Conservation (phyloP, 2,888 invertebrate genomes). For the Conchocele bisecta region DNA sequence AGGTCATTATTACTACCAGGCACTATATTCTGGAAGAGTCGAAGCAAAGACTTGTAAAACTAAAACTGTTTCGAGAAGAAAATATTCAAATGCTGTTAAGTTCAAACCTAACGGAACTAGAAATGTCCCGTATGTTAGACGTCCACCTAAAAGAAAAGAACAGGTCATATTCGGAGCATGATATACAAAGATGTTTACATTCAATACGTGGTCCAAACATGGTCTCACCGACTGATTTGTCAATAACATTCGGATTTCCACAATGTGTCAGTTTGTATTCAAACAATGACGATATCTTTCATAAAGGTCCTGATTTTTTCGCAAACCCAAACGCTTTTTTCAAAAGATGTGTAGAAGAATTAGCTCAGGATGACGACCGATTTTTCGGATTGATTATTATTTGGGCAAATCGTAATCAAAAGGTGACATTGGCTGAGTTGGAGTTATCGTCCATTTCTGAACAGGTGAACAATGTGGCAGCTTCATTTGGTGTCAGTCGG, state of each 20-base stretch:
- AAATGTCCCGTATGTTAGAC: conserved; percentile 25
- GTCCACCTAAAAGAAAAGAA: conserved; percentile 7
- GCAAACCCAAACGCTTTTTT: conserved; percentile 32
- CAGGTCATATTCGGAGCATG: too few relatives aligned
- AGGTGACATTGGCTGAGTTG: conserved; percentile 10
- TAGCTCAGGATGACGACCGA: conserved; percentile 30
- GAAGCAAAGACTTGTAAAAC: conserved; percentile 1
- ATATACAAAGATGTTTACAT: too few relatives aligned
- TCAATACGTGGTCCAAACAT: too few relatives aligned
- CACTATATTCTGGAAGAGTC: conserved; percentile 41
- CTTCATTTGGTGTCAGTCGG: conserved; percentile 19
- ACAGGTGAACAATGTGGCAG: conserved; percentile 2
- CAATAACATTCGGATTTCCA: conserved; percentile 47
- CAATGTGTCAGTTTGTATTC: conserved; percentile 42
- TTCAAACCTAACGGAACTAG: conserved; percentile 18
- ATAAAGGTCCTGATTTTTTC: conserved; percentile 23
- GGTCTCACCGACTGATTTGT: too few relatives aligned
- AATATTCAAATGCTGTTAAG: conserved; percentile 29
- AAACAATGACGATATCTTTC: conserved; percentile 20
- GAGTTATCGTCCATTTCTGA: conserved; percentile 4
- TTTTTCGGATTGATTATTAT: conserved; percentile 38
- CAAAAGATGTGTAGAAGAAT: conserved; percentile 33
- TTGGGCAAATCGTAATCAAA: conserved; percentile 28
- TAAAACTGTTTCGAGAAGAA: conserved; percentile 20
- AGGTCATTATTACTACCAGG: conserved; percentile 40